Percentiles rank a stretch among this genome's conserved stretches.
Evolutionary conservation across 2,113 vertebrate species (phyloP).

Genomic region (Sapayoa aenigma): DNA sequence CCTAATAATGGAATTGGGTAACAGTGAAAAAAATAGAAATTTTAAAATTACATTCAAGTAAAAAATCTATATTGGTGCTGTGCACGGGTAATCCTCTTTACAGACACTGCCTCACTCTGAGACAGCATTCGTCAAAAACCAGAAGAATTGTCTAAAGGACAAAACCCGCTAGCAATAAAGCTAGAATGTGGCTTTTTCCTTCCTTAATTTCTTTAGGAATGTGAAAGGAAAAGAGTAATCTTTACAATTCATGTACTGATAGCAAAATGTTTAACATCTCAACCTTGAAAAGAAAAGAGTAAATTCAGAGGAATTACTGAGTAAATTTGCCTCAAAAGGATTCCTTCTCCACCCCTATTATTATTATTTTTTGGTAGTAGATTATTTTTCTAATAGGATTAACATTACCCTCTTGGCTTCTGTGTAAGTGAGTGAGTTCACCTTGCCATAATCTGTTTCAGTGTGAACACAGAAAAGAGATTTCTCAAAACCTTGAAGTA

Average conservation of each 20-base stretch:
- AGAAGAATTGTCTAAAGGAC: neutral
- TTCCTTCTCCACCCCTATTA: neutral
- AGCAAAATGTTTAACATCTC: neutral
- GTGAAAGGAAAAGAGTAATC: neutral
- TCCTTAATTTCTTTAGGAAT: neutral
- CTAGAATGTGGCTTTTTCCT: neutral
- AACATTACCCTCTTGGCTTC: constrained; percentile 4
- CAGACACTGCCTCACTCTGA: neutral
- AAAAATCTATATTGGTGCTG: neutral
- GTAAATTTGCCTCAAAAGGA: neutral
- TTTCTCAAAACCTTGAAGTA: neutral
- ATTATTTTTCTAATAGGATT: constrained; percentile 58
- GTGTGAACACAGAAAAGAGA: neutral
- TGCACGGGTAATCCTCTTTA: neutral
- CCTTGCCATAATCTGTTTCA: constrained; percentile 25
- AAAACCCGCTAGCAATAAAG: neutral
- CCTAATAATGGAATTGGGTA: neutral
- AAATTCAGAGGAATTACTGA: neutral
- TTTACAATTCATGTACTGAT: neutral
- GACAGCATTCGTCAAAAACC: neutral
- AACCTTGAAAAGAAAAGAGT: neutral
- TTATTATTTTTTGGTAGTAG: constrained; percentile 24
- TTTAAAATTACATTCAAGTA: neutral
- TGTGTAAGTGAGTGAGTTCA: constrained; percentile 12
- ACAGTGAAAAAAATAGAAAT: neutral